Conservation (phyloP, 2,113 vertebrate genomes). For the Zosterops japonicus region DNA sequence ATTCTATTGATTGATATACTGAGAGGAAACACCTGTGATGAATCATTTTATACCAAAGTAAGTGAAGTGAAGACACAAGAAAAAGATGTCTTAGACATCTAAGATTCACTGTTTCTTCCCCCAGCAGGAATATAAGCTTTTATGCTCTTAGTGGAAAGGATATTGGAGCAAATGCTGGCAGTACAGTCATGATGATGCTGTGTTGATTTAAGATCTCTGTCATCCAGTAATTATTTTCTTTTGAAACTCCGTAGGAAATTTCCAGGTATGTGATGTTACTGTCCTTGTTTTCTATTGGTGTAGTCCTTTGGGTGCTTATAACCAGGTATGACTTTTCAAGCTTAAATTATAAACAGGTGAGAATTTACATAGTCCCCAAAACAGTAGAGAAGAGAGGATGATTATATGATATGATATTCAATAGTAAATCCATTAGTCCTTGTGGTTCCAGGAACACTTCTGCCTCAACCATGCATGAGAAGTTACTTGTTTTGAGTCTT, state of each 20-base stretch:
- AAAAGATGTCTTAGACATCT: not conserved
- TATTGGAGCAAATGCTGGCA: not conserved
- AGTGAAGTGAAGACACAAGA: not conserved
- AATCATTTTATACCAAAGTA: not conserved
- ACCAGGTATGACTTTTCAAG: not conserved
- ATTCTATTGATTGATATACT: not conserved
- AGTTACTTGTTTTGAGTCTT: not conserved
- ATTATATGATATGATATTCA: not conserved
- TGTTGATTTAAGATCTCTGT: not conserved
- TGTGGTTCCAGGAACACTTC: not conserved
- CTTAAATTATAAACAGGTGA: not conserved
- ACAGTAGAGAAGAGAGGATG: not conserved
- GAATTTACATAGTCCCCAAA: not conserved
- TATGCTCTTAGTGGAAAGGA: not conserved
- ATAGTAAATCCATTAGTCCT: not conserved
- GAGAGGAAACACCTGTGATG: not conserved
- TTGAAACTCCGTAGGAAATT: not conserved
- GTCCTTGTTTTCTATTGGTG: not conserved
- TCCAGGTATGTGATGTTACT: not conserved
- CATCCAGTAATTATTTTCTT: not conserved
- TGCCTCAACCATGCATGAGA: not conserved
- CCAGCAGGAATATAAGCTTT: not conserved
- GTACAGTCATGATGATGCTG: not conserved
- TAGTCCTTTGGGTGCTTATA: not conserved
- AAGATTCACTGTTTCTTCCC: not conserved